Percentiles rank a stretch among this genome's conserved stretches.
These are phyloP conservation scores for Cataglyphis albicans DNA, from an alignment of 2,888 invertebrate species.

Conservation along the genomic window DNA sequence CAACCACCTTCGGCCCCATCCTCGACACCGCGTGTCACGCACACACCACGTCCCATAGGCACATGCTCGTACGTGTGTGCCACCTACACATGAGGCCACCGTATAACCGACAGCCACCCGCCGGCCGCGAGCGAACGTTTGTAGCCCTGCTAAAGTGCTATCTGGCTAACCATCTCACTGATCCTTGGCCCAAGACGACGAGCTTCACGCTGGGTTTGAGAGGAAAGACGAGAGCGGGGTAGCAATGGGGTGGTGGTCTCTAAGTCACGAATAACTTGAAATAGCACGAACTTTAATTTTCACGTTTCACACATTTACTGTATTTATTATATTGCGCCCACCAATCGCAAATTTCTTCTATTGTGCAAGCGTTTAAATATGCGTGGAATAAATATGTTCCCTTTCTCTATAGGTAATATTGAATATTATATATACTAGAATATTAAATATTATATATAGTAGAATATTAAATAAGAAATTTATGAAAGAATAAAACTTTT, in stretches of 20 bases:
- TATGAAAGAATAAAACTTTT: background rate
- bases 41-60: conserved; percentile 2
- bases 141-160: conserved; percentile 70
- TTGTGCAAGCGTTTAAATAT: background rate
- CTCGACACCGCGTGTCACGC: conserved; percentile 58
- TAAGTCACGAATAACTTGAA: conserved; percentile 62
- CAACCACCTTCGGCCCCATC: conserved; percentile 77
- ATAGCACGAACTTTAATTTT: conserved; percentile 35
- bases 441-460: background rate
- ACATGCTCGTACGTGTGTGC: conserved; percentile 41
- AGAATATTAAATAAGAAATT: background rate
- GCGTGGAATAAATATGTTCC: background rate
- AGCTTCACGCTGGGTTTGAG: conserved; percentile 53
- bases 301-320: conserved; percentile 37
- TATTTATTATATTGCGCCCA: conserved; percentile 35
- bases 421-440: background rate
- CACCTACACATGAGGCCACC: background rate
- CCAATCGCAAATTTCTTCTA: background rate
- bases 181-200: conserved; percentile 73
- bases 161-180: conserved; percentile 73
- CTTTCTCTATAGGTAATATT: no score
- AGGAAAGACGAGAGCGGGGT: conserved; percentile 49
- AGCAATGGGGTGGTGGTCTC: conserved; percentile 62
- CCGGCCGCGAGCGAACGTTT: conserved; percentile 63
- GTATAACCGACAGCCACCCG: conserved; percentile 68